Conservation (phyloP, 2,113 vertebrate genomes). For the Stegostoma tigrinum region DNA sequence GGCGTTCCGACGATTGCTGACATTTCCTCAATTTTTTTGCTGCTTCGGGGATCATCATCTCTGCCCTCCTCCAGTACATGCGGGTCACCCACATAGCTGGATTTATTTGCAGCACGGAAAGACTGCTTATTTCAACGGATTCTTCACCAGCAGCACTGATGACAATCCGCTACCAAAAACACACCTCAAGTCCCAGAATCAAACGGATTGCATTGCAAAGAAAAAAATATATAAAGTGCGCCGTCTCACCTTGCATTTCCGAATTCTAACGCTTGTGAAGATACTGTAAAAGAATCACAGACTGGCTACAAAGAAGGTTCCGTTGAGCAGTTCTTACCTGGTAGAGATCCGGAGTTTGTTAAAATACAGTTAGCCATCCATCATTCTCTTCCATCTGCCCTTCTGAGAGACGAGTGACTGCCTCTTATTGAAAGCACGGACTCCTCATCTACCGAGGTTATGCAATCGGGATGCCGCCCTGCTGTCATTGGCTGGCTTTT, state of each 20-base stretch:
- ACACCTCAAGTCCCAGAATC: background rate
- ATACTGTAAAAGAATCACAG: background rate
- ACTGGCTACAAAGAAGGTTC: background rate
- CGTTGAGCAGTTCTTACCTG: background rate
- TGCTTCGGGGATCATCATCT: background rate
- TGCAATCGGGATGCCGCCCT: slow-evolving; percentile 29
- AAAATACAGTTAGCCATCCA: background rate
- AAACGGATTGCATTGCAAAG: background rate
- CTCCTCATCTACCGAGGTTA: background rate
- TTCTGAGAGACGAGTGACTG: background rate
- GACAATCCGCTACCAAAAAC: background rate
- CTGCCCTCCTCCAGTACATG: background rate
- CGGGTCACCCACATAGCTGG: background rate
- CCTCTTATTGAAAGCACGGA: background rate
- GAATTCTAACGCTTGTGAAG: background rate
- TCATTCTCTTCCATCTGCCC: background rate
- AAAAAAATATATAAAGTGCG: background rate
- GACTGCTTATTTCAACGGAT: background rate
- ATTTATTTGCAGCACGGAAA: background rate
- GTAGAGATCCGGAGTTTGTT: background rate
- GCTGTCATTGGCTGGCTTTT: slow-evolving; percentile 7
- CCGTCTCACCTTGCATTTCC: background rate
- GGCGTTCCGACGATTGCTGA: background rate
- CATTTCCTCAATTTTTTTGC: background rate
- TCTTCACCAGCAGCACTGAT: background rate